Evolutionary conservation across 2,113 vertebrate genomes (phyloP).

Genomic region (Plecotus auritus): DNA sequence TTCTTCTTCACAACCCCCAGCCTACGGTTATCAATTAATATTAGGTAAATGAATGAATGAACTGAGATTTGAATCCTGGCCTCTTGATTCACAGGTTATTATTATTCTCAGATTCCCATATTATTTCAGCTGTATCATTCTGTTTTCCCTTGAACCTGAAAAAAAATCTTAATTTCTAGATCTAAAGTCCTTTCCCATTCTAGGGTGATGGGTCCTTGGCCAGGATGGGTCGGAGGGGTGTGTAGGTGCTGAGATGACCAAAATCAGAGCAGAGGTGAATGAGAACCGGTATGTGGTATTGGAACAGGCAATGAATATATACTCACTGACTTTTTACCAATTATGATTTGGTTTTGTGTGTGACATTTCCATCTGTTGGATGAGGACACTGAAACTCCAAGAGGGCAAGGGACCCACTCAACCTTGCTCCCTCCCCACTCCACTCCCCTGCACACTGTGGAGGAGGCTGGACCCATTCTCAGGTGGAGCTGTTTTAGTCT

Average conservation of each 20-base stretch:
- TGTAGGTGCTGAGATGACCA: background rate
- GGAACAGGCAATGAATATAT: background rate
- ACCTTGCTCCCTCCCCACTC: background rate
- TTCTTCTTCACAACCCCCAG: background rate
- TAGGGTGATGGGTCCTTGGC: background rate
- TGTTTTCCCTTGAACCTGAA: background rate
- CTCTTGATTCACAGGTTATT: background rate
- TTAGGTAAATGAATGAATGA: background rate
- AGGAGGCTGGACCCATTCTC: background rate
- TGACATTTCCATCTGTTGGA: background rate
- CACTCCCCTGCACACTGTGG: no score
- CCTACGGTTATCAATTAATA: background rate
- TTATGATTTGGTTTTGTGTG: background rate
- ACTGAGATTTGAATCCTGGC: background rate
- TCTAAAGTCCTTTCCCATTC: background rate
- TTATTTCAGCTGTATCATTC: background rate
- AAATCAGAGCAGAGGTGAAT: background rate
- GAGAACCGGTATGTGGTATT: background rate
- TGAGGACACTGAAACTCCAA: background rate
- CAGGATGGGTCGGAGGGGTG: background rate
- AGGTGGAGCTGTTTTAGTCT: background rate
- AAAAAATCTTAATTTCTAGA: background rate
- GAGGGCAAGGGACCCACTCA: background rate
- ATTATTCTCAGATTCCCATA: background rate
- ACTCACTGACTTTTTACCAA: background rate